A percentile compares a stretch with the other conserved stretches of the same genome.
These are phyloP conservation scores for Heliconius erato DNA, from an alignment of 2,888 invertebrate species.

Conservation along the genomic window DNA sequence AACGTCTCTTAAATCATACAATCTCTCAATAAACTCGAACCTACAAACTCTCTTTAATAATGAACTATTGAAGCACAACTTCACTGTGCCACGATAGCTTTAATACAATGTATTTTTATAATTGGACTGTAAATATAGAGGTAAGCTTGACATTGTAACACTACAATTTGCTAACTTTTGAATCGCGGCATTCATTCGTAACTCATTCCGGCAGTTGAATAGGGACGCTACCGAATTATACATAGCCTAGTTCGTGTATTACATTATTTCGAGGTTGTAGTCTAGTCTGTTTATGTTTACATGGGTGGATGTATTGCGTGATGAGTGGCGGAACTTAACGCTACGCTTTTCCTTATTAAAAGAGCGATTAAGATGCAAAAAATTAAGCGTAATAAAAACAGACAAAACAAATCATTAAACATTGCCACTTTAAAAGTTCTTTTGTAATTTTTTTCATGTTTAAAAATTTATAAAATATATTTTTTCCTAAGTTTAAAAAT, in stretches of 20 bases:
- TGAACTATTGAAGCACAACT: not conserved
- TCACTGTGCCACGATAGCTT: not conserved
- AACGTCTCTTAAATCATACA: too few species aligned
- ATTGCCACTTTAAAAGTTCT: too few species aligned
- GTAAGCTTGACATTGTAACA: constrained; percentile 20
- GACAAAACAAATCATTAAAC: too few species aligned
- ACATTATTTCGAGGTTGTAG: constrained; percentile 1
- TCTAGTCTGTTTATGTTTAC: not conserved
- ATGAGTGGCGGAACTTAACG: too few species aligned
- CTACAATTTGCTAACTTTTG: constrained; percentile 15
- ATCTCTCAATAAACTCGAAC: not conserved
- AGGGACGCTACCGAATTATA: constrained; percentile 5
- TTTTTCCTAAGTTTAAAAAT: too few species aligned
- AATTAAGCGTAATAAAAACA: too few species aligned
- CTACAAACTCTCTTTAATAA: not conserved
- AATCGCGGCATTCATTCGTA: constrained; percentile 18
- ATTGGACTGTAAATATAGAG: constrained; percentile 6
- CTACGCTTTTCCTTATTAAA: too few species aligned
- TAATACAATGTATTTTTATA: constrained; percentile 11
- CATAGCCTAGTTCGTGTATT: constrained; percentile 8
- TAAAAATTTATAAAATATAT: too few species aligned
- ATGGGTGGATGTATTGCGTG: too few species aligned
- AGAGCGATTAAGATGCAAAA: too few species aligned
- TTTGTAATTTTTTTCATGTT: too few species aligned
- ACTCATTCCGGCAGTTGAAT: constrained; percentile 24